Conservation (phyloP, 2,797 vertebrate species). For the Catamblyrhynchus diadema region DNA sequence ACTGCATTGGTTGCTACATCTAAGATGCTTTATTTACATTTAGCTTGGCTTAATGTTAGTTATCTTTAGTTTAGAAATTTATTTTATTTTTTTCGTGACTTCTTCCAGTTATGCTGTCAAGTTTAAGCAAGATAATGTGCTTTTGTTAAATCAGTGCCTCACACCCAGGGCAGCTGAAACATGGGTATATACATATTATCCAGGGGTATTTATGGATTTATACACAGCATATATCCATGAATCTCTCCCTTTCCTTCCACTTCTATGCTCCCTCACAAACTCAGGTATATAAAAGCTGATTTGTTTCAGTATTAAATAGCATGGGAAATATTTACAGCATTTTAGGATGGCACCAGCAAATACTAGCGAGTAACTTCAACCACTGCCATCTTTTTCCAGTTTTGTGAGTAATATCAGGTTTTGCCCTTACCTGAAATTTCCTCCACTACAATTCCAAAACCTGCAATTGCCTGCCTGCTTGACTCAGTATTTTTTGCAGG, state of each 20-base stretch:
- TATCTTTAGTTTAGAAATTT: constrained; percentile 6
- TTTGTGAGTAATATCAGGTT: neutral
- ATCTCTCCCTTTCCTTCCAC: neutral
- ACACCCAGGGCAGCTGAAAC: neutral
- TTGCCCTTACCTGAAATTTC: neutral
- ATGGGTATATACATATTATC: neutral
- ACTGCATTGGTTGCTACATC: neutral
- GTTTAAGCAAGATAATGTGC: neutral
- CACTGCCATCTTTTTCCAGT: neutral
- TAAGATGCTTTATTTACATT: constrained; percentile 1
- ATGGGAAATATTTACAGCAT: neutral
- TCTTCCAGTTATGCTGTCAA: neutral
- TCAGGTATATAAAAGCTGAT: neutral
- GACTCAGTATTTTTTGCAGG: neutral
- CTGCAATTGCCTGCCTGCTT: neutral
- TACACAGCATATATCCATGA: neutral
- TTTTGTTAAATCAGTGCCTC: neutral
- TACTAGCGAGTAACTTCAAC: neutral
- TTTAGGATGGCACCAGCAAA: neutral
- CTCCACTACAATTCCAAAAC: neutral
- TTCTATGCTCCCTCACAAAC: neutral
- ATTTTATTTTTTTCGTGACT: neutral
- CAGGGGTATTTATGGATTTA: neutral
- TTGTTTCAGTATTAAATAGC: neutral
- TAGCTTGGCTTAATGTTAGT: neutral